Evolutionary conservation across 2,113 vertebrate species (phyloP).

Genomic region (Sapajus apella): DNA sequence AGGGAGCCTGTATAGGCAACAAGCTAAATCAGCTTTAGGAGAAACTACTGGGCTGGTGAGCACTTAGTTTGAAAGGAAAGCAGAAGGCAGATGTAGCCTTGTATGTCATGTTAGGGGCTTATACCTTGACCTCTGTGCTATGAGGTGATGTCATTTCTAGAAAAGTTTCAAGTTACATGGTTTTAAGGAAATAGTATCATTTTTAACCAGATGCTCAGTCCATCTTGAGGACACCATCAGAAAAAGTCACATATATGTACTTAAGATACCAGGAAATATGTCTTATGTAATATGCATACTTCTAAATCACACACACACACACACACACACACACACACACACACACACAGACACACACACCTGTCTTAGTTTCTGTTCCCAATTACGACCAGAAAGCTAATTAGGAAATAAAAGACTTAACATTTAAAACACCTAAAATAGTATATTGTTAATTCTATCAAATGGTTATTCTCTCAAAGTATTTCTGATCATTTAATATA

Average conservation of each 20-base stretch:
- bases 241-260: background rate
- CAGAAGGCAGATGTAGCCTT: background rate
- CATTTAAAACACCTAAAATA: constrained; percentile 15
- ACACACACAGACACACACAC: background rate
- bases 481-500: background rate
- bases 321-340: background rate
- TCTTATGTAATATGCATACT: background rate
- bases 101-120: background rate
- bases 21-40: background rate
- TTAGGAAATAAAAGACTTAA: background rate
- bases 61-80: background rate
- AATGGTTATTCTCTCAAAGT: background rate
- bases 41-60: background rate
- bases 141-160: background rate
- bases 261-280: background rate
- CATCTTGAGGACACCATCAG: background rate
- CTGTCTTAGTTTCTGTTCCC: background rate
- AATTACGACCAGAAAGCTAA: background rate
- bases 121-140: background rate
- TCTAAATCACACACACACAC: background rate
- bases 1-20: background rate
- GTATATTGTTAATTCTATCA: background rate
- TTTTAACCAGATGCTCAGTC: background rate
- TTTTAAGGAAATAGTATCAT: background rate
- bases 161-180: background rate